phyloP scores from a whole-genome alignment of 2,113 vertebrate species.

The Lepisosteus oculatus region DNA sequence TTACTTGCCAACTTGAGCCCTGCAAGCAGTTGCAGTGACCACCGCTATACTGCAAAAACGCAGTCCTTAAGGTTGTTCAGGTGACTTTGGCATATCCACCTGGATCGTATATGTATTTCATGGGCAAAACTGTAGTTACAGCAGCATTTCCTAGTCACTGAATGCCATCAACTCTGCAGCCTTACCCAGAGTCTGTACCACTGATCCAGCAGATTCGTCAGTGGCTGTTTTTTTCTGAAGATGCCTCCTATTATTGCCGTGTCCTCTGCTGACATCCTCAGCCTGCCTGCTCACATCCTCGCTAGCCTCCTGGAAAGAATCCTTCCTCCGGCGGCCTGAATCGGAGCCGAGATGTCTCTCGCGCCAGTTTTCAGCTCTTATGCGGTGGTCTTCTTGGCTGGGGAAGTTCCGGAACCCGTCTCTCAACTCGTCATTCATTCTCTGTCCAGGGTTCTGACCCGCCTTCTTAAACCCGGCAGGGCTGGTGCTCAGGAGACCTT shows the following conservation, averaged over 20 bases:
- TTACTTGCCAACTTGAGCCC: too few relatives aligned
- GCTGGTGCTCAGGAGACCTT: conserved; percentile 54
- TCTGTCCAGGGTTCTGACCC: conserved; percentile 54
- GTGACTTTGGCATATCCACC: too few relatives aligned
- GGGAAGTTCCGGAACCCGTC: conserved; percentile 70
- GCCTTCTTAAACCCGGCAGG: conserved; percentile 63
- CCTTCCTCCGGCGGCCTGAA: conserved; percentile 58
- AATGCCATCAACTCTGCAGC: too few relatives aligned
- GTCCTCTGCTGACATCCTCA: conserved; percentile 49
- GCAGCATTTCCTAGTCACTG: too few relatives aligned
- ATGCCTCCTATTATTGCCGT: conserved; percentile 25
- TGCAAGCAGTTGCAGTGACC: too few relatives aligned
- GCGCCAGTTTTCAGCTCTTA: conserved; percentile 69
- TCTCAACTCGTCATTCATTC: conserved; percentile 63
- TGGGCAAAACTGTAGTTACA: too few relatives aligned
- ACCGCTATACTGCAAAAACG: too few relatives aligned
- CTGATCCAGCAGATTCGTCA: conserved; percentile 50
- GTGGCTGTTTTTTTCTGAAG: conserved; percentile 42
- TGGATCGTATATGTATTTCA: too few relatives aligned
- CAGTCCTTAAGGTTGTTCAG: too few relatives aligned
- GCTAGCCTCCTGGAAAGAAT: conserved; percentile 54
- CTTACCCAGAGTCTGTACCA: conserved; percentile 59
- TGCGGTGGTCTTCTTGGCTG: conserved; percentile 53
- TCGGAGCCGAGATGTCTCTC: conserved; percentile 52
- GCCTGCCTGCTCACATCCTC: conserved; percentile 46